Evolutionary conservation across 1,140 invertebrate species (phyloP), one percentile per base, ranked within the genome.

Genomic region (Nixonia krombeini): DNA sequence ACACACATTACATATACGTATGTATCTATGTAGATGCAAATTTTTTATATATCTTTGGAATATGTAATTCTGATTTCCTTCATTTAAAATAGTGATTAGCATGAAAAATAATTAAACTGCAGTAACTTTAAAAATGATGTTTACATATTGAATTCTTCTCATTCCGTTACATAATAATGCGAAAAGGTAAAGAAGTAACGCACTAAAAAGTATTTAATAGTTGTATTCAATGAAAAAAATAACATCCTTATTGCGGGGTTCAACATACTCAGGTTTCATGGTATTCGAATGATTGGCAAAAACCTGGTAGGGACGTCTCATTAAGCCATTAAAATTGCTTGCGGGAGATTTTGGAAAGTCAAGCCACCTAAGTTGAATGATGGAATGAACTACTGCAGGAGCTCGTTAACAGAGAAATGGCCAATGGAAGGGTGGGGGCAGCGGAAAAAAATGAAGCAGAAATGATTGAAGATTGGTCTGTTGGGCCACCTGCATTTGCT

Each of bases 251-350:
- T 62, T 62, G 53, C 58, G 9, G 33, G 23, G 29, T 16, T 29
- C 21, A 59, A 51, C 51, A 40, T 37, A 41, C 33, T 56, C 26
- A 12, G 35, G 44, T 47, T 47, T 53, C 37, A 50, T 28, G 62
- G 53, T 53, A 58, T 57, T 57, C 61, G 61, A 51, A 46, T 21
- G 13, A 13, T 37, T 13, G 46, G 38, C 35, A 66, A 66, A 66
- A 66, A 66, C 37, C 59, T 66, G 50, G 44, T 59, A 40, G 63
- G 63, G 4, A 50, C 50, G 63, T 66, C 55, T 59, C 55, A 66
- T 66, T 65, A 65, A 65, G 62, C 62, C 53, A 65, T 65, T 59
- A 59, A 66, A 66, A 66, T 59, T 59, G 56, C 63, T 59, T 38
- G 55, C 63, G 42, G 63, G 28, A 38, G 35, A 55, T 59, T 59